These are phyloP conservation scores for Chaetodon trifasciatus DNA, from an alignment of 2,797 vertebrate genomes.

Conservation along the genomic window DNA sequence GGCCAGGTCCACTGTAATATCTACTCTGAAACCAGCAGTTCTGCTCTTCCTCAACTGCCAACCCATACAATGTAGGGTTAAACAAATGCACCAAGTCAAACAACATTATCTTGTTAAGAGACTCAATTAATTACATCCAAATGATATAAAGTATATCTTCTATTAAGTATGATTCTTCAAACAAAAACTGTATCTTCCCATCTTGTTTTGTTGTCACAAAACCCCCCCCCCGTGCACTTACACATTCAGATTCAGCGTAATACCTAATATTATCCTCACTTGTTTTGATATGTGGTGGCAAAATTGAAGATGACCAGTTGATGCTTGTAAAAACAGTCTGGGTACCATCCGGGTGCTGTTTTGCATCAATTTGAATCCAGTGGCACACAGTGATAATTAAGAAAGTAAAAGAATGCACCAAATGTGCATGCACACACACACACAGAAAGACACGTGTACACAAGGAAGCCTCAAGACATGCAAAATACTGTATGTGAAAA, in stretches of 20 bases:
- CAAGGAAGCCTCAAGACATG: background rate
- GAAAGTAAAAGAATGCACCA: background rate
- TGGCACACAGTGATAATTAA: background rate
- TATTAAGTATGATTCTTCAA: background rate
- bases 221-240: accelerated
- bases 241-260: background rate
- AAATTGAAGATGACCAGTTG: background rate
- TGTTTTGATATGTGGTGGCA: background rate
- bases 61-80: background rate
- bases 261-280: background rate
- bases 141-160: background rate
- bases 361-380: background rate
- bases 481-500: background rate
- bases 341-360: background rate
- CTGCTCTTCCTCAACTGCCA: background rate
- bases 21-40: background rate
- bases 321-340: background rate
- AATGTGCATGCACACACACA: background rate
- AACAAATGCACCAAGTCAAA: background rate
- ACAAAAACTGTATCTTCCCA: background rate
- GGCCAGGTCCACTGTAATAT: background rate
- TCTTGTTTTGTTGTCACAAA: background rate
- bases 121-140: background rate
- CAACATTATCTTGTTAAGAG: background rate
- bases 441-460: background rate